A percentile compares a stretch with the other conserved stretches of the same genome.
These are phyloP conservation scores for Zosterops pallidus DNA, from an alignment of 2,113 vertebrate species.

Conservation along the genomic window DNA sequence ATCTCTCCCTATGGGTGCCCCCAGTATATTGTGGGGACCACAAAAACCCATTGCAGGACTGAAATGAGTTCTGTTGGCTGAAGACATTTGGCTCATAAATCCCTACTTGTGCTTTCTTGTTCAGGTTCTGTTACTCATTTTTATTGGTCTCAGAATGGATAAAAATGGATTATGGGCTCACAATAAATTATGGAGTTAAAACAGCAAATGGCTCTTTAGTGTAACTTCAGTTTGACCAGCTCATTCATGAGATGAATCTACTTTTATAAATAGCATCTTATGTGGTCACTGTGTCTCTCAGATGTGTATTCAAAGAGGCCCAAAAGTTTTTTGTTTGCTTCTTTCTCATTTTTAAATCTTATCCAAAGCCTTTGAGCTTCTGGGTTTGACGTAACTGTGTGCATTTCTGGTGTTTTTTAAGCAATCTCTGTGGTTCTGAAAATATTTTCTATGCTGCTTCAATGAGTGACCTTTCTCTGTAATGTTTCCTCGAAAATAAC, in stretches of 20 bases:
- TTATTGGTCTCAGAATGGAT: not conserved
- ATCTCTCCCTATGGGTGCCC: fast-evolving
- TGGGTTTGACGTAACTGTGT: not conserved
- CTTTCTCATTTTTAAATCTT: not conserved
- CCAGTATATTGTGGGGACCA: not conserved
- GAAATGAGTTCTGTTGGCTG: not conserved
- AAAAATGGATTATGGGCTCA: not conserved
- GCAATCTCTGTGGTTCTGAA: not conserved
- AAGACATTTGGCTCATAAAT: not conserved
- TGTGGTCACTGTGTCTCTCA: not conserved
- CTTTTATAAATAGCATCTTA: not conserved
- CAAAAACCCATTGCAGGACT: not conserved
- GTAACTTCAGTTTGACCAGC: not conserved
- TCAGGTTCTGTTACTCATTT: not conserved
- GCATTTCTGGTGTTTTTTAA: not conserved
- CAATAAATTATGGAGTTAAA: not conserved
- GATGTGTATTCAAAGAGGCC: not conserved
- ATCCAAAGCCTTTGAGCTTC: not conserved
- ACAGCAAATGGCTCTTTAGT: not conserved
- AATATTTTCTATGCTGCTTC: not conserved
- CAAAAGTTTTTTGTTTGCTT: conserved; percentile 2
- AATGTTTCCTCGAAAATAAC: not conserved
- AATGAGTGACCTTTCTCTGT: not conserved
- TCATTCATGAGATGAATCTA: not conserved
- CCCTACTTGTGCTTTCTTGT: not conserved